These are phyloP conservation scores for Megaceryle alcyon DNA, from an alignment of 2,797 vertebrate genomes.

Conservation along the genomic window DNA sequence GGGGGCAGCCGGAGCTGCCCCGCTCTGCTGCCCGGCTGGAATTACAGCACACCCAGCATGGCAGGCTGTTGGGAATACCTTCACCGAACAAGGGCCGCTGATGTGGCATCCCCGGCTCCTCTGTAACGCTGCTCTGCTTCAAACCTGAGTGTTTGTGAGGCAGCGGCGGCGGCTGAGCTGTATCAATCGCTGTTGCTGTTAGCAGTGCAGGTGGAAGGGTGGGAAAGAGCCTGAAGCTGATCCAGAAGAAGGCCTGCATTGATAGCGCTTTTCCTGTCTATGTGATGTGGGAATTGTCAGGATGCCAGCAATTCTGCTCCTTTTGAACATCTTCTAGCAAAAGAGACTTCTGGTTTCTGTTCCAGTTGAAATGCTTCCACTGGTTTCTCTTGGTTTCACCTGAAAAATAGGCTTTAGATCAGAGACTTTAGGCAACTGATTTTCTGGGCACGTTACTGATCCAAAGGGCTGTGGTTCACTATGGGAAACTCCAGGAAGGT, in stretches of 20 bases:
- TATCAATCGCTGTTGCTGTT: neutral
- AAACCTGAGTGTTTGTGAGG: neutral
- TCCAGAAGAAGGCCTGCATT: slow-evolving; percentile 60
- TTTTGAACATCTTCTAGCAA: slow-evolving; percentile 29
- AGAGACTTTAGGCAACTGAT: neutral
- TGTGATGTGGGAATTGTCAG: slow-evolving; percentile 55
- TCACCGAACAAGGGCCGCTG: rapidly evolving
- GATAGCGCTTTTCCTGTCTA: slow-evolving; percentile 11
- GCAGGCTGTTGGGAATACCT: neutral
- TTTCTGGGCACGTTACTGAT: neutral
- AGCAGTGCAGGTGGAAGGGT: slow-evolving; percentile 44
- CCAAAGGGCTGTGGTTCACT: neutral
- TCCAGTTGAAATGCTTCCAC: slow-evolving; percentile 18
- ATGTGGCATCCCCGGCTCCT: rapidly evolving
- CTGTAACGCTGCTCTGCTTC: rapidly evolving
- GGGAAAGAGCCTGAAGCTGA: slow-evolving; percentile 46
- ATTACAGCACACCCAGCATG: neutral
- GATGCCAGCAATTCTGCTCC: slow-evolving; percentile 43
- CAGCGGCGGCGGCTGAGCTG: neutral
- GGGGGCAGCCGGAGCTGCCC: neutral
- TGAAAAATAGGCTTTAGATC: neutral
- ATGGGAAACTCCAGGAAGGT: neutral
- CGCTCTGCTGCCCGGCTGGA: neutral
- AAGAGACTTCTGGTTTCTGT: slow-evolving; percentile 30
- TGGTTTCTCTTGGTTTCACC: neutral